A percentile compares a stretch with the other conserved stretches of the same genome.
Conservation (phyloP, 2,888 invertebrate species). For the Agrotis clavis region DNA sequence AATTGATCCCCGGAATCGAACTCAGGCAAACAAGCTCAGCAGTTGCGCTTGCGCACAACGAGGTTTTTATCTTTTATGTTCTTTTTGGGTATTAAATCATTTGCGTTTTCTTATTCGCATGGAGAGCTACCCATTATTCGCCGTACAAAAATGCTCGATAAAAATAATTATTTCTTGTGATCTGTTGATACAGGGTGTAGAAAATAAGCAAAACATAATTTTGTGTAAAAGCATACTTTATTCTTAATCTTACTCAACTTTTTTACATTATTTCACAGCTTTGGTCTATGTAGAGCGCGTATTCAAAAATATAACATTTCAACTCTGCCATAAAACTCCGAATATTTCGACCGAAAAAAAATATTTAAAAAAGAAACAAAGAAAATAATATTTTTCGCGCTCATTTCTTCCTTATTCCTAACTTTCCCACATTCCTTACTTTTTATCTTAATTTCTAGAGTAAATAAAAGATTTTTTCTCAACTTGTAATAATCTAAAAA, state of each 20-base stretch:
- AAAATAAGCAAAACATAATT: constrained; percentile 57
- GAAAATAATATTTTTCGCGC: constrained; percentile 71
- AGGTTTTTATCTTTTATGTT: too few species aligned
- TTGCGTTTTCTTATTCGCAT: too few species aligned
- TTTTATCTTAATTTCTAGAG: constrained; percentile 73
- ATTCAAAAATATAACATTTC: constrained; percentile 73
- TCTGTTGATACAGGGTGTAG: not conserved
- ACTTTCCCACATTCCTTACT: constrained; percentile 69
- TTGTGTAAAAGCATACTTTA: constrained; percentile 82
- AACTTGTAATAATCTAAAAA: constrained; percentile 69
- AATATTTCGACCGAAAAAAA: constrained; percentile 56
- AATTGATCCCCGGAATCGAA: too few species aligned
- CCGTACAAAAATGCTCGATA: too few species aligned
- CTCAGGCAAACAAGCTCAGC: too few species aligned
- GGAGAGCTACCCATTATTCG: too few species aligned
- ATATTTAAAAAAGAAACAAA: constrained; percentile 59
- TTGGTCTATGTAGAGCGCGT: constrained; percentile 88
- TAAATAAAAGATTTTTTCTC: constrained; percentile 72
- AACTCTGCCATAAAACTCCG: constrained; percentile 65
- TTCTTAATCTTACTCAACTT: constrained; percentile 77
- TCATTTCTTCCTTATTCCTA: constrained; percentile 75
- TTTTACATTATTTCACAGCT: constrained; percentile 88
- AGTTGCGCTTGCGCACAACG: too few species aligned
- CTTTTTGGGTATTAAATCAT: too few species aligned
- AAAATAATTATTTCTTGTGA: too few species aligned